Evolutionary conservation across 2,888 invertebrate genomes (phyloP), one percentile per base, ranked within the genome.

Genomic region (Drosophila gaucha): DNA sequence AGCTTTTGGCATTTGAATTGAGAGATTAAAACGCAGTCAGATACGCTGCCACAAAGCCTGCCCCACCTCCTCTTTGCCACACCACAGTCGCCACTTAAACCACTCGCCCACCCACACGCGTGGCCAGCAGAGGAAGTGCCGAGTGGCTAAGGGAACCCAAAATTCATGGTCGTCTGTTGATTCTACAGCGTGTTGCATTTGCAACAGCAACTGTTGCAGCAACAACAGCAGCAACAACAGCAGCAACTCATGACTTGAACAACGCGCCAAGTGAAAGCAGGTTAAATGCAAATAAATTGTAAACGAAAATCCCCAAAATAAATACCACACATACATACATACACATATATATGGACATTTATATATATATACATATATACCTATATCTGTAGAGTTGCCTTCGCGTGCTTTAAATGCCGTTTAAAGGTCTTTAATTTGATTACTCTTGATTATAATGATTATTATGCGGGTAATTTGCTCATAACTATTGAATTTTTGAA

Each of bases 251-350:
- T 76, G 84, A 79, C 68, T 66, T 57, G 78, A 77, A 33, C 63
- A 62, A 73, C 77, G 62, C 64, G 59, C 63, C 86, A 82, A 80
- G 89, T 89, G 90, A 89, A 89, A 90, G 89, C 89, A 90, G 89
- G 89, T 90, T 89, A 89, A 89, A 89, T 90, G 89, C 86, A 88
- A 89, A 89, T 90, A 86, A 86, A 82, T 85, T 75, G 67, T 84
- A 57, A 46, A 44, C 47, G 46, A 41, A 43, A 30, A 39, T 28
- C 35, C 28, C n/a, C 10, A 41, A 38, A 41, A 39, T 55, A 50
- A 35, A 16, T 26, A 36, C 26, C 16, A 50, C 2, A 22, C 41
- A 28, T n/a, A 39, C 26, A 44, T 2, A n/a, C 3, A 28, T 3
- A 43, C 0, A 43, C 2, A 26, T 2, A 26, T 10, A 43, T 2